phyloP scores from a whole-genome alignment of 2,888 invertebrate species.

The Eilema sororculum region DNA sequence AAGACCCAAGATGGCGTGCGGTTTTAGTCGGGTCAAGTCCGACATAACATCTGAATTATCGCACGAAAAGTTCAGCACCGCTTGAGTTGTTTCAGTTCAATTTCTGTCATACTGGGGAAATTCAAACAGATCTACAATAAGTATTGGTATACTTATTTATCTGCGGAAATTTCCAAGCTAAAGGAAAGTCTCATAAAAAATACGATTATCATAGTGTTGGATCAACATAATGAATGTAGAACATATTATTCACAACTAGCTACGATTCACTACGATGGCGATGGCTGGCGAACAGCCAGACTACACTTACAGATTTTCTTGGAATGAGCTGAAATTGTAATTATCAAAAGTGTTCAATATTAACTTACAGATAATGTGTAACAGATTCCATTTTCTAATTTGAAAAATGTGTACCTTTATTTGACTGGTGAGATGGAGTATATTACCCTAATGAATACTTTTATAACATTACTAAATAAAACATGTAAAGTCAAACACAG shows the following conservation, averaged over 20 bases:
- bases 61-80: too few species aligned
- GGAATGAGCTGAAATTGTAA: constrained; percentile 18
- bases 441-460: too few species aligned
- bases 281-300: constrained; percentile 34
- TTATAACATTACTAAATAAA: too few species aligned
- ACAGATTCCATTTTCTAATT: not conserved
- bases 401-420: too few species aligned
- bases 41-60: too few species aligned
- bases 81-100: too few species aligned
- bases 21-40: too few species aligned
- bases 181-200: not conserved
- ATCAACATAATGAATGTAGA: constrained; percentile 27
- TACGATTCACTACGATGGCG: constrained; percentile 25
- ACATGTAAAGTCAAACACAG: too few species aligned
- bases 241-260: constrained; percentile 26
- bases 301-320: constrained; percentile 26
- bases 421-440: not conserved
- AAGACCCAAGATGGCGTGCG: too few species aligned
- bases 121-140: not conserved
- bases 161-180: not conserved
- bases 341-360: constrained; percentile 1
- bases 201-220: constrained; percentile 6
- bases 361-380: not conserved
- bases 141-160: not conserved
- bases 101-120: too few species aligned